A percentile compares a stretch with the other conserved stretches of the same genome.
Conservation (phyloP, 2,797 vertebrate genomes). For the Anguilla obscura region DNA sequence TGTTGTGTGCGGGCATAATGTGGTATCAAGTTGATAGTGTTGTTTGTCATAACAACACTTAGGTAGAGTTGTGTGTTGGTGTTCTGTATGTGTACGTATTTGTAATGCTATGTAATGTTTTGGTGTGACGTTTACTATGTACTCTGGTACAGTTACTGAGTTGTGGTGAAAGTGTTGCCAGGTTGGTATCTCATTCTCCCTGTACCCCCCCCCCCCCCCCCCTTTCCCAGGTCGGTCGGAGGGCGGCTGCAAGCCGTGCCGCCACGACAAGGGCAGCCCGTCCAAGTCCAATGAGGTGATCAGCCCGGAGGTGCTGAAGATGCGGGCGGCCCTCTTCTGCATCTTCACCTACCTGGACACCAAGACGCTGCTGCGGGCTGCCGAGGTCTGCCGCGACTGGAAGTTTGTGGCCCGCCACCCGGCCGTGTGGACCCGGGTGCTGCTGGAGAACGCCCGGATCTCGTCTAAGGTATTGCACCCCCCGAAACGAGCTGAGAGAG, state of each 20-base stretch:
- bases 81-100: not conserved
- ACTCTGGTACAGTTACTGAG: not conserved
- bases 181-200: not conserved
- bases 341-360: conserved; percentile 99
- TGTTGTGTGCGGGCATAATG: not conserved
- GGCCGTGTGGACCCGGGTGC: conserved; percentile 93
- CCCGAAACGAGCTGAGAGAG: not conserved
- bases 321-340: conserved; percentile 94
- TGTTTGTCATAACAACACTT: not conserved
- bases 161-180: not conserved
- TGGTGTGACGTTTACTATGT: too few relatives aligned
- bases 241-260: conserved; percentile 69
- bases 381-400: conserved; percentile 95
- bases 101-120: not conserved
- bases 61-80: not conserved
- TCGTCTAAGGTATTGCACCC: conserved; percentile 85
- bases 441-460: conserved; percentile 93
- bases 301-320: conserved; percentile 96
- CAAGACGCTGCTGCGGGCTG: conserved; percentile 86
- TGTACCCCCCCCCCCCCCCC: not conserved
- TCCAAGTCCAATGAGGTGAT: conserved; percentile 60
- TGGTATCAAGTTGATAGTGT: not conserved
- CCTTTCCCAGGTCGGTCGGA: conserved; percentile 68
- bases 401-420: conserved; percentile 95
- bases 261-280: conserved; percentile 84